Base-by-base conservation (phyloP, 2,888 invertebrate genomes). In the Cephus pulcher region DNA sequence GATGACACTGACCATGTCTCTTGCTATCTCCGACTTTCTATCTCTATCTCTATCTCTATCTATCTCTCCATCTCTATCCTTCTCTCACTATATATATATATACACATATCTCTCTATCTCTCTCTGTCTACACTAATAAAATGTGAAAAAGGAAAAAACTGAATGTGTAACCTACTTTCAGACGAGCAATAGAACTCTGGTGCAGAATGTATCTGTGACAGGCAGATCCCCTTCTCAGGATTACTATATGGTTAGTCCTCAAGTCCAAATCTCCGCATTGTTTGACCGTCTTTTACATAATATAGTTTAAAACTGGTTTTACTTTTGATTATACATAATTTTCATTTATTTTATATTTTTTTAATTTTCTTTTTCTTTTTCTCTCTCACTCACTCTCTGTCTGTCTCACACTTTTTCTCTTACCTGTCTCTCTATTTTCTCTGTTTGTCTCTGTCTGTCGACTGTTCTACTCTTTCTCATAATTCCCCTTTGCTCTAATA, bases 201-300 rank as follows among this genome's bases (percentile, higher is more conserved):
- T 91, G 91, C 91, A 91, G 91, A 91, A 91, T 91, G 91, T 91
- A 91, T 91, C 91, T 91, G 91, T 91, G 91, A 91, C 91, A 91
- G 91, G 91, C 91, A 91, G 91, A 91, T 91, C 91, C 88, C 91
- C 91, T 90, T 91, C 91, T 90, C 91, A 91, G 91, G 91, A 91
- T 91, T 91, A 91, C 90, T 89, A 91, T 91, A 91, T 91, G 91
- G 91, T 91, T 91, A 91, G 91, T 91, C 89, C 91, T 89, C 90
- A 91, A 89, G 88, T 91, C 91, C 90, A 90, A 87, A 30, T 74
- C 71, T 79, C 90, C 90, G 91, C 91, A 91, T 90, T 91, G 91
- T 91, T 91, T 91, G 90, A 91, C 90, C 91, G 91, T 90, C 87
- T 87, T 82, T 83, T 82, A 32, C 12, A 35, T 32, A n/a, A 71